Conservation (phyloP, 2,888 invertebrate genomes). For the Pristionchus exspectatus region DNA sequence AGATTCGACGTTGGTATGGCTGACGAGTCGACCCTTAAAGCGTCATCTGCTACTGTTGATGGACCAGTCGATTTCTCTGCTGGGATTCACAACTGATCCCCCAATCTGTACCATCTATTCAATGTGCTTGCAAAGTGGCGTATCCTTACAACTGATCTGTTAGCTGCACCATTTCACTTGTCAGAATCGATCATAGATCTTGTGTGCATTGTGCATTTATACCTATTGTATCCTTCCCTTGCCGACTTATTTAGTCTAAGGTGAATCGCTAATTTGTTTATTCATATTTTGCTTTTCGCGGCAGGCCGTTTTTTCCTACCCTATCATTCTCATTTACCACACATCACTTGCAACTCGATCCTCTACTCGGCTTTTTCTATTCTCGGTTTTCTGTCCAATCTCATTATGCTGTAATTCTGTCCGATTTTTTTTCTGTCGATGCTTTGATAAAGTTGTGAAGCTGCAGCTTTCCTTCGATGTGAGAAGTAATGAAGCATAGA, state of each 20-base stretch:
- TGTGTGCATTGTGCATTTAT: neutral
- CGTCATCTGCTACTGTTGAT: slow-evolving; percentile 58
- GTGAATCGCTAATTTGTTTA: too few species aligned
- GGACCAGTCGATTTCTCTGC: slow-evolving; percentile 71
- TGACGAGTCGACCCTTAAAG: slow-evolving; percentile 75
- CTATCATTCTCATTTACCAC: too few species aligned
- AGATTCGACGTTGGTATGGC: slow-evolving; percentile 70
- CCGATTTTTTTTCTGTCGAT: neutral
- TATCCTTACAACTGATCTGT: neutral
- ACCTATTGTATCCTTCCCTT: too few species aligned
- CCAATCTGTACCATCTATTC: neutral
- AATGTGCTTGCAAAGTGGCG: neutral
- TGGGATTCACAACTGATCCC: neutral
- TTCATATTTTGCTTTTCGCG: too few species aligned
- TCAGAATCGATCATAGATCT: neutral
- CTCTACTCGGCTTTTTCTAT: neutral
- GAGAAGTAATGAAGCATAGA: too few species aligned
- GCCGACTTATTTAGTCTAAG: too few species aligned
- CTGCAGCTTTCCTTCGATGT: too few species aligned
- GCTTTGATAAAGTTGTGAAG: slow-evolving; percentile 5
- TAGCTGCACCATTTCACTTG: neutral
- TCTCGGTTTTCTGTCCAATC: neutral
- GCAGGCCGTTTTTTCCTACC: too few species aligned
- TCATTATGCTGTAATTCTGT: neutral
- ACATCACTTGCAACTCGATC: neutral